Evolutionary conservation across 2,113 vertebrate species (phyloP).

Genomic region (Asarcornis scutulata): DNA sequence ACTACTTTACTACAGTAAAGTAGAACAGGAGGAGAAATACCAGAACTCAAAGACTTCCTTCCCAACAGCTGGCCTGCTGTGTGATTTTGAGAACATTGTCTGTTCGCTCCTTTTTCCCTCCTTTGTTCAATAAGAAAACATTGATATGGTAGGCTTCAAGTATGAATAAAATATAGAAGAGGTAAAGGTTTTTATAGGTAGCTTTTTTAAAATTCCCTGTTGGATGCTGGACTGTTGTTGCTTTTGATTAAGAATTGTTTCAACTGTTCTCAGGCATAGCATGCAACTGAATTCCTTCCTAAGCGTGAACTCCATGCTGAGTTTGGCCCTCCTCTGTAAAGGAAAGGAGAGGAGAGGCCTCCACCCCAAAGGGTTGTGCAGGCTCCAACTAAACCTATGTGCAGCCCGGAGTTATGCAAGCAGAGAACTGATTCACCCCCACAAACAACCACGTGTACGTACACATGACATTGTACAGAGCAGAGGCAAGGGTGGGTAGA

Average conservation of each 20-base stretch:
- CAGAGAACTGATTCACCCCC: neutral
- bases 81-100: neutral
- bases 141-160: neutral
- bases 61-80: neutral
- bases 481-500: neutral
- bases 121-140: neutral
- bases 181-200: neutral
- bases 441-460: rapidly evolving
- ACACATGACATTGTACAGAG: neutral
- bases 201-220: neutral
- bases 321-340: neutral
- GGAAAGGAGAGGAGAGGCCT: neutral
- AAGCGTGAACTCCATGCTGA: neutral
- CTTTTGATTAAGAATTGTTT: neutral
- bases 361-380: neutral
- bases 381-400: neutral
- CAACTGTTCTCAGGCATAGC: neutral
- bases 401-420: neutral
- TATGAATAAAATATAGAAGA: neutral
- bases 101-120: neutral
- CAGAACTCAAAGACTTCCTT: neutral
- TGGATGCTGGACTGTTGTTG: neutral
- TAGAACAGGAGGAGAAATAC: neutral
- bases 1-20: neutral
- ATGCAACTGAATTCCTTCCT: neutral